Base-by-base conservation (phyloP, 2,888 invertebrate genomes). In the Agrochola litura region DNA sequence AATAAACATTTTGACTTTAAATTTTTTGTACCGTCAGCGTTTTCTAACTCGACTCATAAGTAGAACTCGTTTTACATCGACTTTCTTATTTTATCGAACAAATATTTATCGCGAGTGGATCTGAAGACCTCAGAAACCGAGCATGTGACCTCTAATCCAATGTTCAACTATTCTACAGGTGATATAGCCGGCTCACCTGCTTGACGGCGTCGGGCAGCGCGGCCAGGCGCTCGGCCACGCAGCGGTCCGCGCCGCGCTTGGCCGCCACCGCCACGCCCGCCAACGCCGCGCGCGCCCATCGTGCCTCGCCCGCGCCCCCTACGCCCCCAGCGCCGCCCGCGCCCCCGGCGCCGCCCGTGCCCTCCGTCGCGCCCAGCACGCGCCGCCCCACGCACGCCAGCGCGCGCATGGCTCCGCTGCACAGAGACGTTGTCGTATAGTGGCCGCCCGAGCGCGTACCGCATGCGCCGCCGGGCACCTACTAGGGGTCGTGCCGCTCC, bases 361-460 rank as follows among this genome's bases (percentile, higher is more conserved):
- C 78, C 83, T 74, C 78, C 99, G 93, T 99, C 99, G 93, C 99
- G 99, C 91, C 98, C 97, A 99, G 98, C 46, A 99, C 99, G 92
- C 99, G 99, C 91, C 99, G 98, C 85, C 99, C 99, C 90, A 99
- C 97, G 87, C 98, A 97, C 22, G 99, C 99, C 91, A 99, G 97
- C 82, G 99, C 98, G 89, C 99, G 99, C 97, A 99, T 98, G 73
- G 99, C 99, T 93, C 99, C 99, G 95, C 99, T 99, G 91, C 76
- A 95, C 76, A 77, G 93, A 87, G 46, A 78, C 46, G n/a, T 3
- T 16, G 19, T 22, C 19, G 25, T 43, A 46, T 5, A 22, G 95
- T 98, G 98, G 63, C 41, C 79, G 43, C 85, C 12, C 70, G 81
- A 25, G 78, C 73, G 79, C 99, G 92, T 99, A 99, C 91, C 12